Conservation (phyloP, 2,888 invertebrate genomes). For the Axea sp. region DNA sequence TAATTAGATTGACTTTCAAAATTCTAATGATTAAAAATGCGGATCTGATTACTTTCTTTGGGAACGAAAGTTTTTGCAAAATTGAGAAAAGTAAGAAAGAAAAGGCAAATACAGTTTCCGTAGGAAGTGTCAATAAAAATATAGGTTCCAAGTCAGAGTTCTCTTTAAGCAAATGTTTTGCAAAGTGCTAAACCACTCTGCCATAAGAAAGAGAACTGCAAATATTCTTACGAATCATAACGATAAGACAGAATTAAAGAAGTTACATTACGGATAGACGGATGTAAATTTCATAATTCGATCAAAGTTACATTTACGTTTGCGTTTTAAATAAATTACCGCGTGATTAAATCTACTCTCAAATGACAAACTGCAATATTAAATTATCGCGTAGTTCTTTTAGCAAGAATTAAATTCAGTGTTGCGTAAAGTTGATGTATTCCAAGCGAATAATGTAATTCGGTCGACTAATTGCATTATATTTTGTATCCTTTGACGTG, state of each 20-base stretch:
- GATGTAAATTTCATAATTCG: neutral
- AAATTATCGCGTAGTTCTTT: conserved; percentile 24
- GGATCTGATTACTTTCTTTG: too few species aligned
- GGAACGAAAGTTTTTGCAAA: too few species aligned
- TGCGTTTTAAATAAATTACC: conserved; percentile 1
- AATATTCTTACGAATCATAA: neutral
- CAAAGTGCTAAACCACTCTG: neutral
- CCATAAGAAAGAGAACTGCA: conserved; percentile 1
- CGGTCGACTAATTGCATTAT: conserved; percentile 18
- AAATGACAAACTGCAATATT: conserved; percentile 16
- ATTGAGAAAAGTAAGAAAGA: too few species aligned
- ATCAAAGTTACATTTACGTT: neutral
- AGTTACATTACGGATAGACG: too few species aligned
- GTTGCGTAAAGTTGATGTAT: conserved; percentile 14
- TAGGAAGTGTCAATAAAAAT: too few species aligned
- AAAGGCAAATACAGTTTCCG: too few species aligned
- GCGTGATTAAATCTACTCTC: neutral
- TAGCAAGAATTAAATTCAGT: neutral
- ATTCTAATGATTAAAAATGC: too few species aligned
- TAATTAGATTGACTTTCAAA: too few species aligned
- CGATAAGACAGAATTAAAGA: neutral
- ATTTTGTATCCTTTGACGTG: conserved; percentile 39
- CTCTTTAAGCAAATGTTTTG: conserved; percentile 6
- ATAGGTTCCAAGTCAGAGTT: neutral
- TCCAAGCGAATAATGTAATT: conserved; percentile 24